Evolutionary conservation across 2,797 vertebrate genomes (phyloP).

Genomic region (Lophotriccus pileatus): DNA sequence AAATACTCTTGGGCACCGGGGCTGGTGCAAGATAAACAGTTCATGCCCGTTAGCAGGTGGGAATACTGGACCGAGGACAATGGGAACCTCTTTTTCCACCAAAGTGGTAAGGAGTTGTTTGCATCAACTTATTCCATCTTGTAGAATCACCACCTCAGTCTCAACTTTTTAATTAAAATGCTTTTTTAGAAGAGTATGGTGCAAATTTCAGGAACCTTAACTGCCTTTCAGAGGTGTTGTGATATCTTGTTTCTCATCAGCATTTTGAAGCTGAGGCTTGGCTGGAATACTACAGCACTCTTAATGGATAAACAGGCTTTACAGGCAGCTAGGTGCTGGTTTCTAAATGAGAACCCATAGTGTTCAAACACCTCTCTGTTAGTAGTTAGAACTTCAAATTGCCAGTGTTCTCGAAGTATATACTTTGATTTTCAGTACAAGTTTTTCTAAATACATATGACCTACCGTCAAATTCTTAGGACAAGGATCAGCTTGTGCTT

Average conservation of each 20-base stretch:
- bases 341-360: neutral
- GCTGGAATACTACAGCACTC: neutral
- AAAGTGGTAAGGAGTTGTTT: neutral
- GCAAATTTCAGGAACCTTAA: neutral
- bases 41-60: rapidly evolving
- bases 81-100: neutral
- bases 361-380: neutral
- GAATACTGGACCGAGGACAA: neutral
- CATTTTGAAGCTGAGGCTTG: neutral
- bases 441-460: neutral
- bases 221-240: neutral
- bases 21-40: neutral
- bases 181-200: neutral
- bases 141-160: neutral
- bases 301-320: neutral
- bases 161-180: neutral
- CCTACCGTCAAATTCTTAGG: neutral
- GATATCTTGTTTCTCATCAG: neutral
- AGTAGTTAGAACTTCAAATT: neutral
- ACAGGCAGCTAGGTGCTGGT: neutral
- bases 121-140: neutral
- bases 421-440: neutral
- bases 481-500: neutral
- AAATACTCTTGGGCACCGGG: neutral
- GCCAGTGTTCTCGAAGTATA: neutral